Base-by-base conservation (phyloP, 2,113 vertebrate species). In the Madoqua kirkii region DNA sequence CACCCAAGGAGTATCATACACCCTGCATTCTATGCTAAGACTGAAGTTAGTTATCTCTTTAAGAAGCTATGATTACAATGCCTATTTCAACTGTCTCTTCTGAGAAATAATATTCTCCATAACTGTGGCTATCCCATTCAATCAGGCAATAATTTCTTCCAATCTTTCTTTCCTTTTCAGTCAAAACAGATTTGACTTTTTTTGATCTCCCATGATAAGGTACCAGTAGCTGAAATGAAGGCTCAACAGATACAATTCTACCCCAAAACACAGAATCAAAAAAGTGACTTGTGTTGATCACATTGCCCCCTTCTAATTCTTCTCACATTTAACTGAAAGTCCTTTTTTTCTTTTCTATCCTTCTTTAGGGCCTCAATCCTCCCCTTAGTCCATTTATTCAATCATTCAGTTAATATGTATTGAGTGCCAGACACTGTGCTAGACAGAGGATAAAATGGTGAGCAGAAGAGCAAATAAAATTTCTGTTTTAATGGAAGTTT, bases 351-450 rank as follows among this genome's bases (percentile, higher is more conserved):
- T 5, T 31, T 25, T 86, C 57, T 48, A 4, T 78, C 6, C 25
- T 85, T 96, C 48, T 64, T 90, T 91, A 91, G 50, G 31, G 6
- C 33, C 54, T 62, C 21, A 8, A 50, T 59, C 29, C 57, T 91
- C 88, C 95, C 83, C 86, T 96, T 96, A 96, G 91, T 85, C 78
- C 76, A 33, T 85, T 76, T 59, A 93, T 36, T 94, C 67, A 89
- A 43, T 86, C n/a, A 50, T 89, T 96, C 95, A 91, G 45, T 97
- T 86, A 95, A 74, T 94, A 59, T 52, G 43, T 91, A 96, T 54
- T 79, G 96, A 95, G 92, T 93, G 78, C 86, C 93, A 97, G 95
- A 89, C 93, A 84, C 17, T 27, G 60, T 79, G 89, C 71, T 79
- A 89, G 95, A 95, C 82, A 15, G 27, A 17, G 23, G 86, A 87